Evolutionary conservation across 2,888 invertebrate species (phyloP).

Genomic region (Apotomis capreana): DNA sequence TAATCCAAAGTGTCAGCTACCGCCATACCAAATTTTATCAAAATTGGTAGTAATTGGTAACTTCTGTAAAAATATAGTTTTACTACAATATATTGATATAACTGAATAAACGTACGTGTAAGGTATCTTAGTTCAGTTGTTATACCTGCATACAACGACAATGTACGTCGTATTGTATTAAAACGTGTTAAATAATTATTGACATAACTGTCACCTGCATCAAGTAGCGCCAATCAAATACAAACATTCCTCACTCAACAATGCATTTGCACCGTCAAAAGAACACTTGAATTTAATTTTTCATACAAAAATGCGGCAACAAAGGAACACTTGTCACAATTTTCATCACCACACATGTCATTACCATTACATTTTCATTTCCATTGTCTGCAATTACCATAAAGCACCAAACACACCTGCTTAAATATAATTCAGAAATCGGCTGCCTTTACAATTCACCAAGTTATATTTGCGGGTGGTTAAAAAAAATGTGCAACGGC

Average conservation of each 20-base stretch:
- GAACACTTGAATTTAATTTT: constrained; percentile 18
- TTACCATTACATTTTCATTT: constrained; percentile 25
- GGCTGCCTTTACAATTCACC: constrained; percentile 19
- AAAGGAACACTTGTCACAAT: constrained; percentile 27
- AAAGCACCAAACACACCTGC: constrained; percentile 37
- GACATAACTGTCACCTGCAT: constrained; percentile 6
- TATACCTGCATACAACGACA: too few relatives aligned
- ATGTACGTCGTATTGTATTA: too few relatives aligned
- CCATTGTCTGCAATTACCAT: constrained; percentile 23
- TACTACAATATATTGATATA: too few relatives aligned
- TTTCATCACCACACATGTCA: constrained; percentile 21
- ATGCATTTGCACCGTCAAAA: constrained; percentile 9
- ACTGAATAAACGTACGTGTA: too few relatives aligned
- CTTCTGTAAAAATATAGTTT: too few relatives aligned
- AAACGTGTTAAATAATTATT: neutral
- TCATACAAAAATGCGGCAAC: neutral
- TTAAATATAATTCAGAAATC: constrained; percentile 39
- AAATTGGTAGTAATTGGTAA: too few relatives aligned
- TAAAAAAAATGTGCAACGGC: neutral
- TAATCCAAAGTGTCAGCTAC: too few relatives aligned
- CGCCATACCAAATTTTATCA: too few relatives aligned
- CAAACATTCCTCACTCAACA: neutral
- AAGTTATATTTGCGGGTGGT: constrained; percentile 8
- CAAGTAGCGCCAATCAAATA: neutral
- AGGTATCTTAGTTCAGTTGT: too few relatives aligned